Evolutionary conservation across 2,113 vertebrate species (phyloP).

Genomic region (Corythoichthys intestinalis): DNA sequence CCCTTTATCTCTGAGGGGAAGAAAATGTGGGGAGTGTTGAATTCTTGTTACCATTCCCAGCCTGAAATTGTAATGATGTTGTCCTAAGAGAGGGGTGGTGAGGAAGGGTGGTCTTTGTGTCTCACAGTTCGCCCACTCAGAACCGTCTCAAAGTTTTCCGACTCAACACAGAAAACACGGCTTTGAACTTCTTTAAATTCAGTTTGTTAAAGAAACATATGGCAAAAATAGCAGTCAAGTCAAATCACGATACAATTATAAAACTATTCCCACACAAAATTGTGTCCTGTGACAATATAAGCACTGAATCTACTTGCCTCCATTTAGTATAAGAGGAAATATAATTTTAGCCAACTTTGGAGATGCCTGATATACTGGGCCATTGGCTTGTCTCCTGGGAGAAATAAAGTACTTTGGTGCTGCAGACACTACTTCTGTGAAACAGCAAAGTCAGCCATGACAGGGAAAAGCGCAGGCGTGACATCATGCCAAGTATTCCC

Average conservation of each 20-base stretch:
- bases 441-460: neutral
- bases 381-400: neutral
- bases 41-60: conserved; percentile 24
- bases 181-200: neutral
- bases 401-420: neutral
- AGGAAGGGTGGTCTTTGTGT: neutral
- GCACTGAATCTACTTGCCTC: too few relatives aligned
- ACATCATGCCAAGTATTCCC: neutral
- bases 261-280: too few relatives aligned
- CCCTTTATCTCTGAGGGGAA: conserved; percentile 5
- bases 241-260: too few relatives aligned
- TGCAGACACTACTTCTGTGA: neutral
- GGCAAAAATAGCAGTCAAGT: too few relatives aligned
- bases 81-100: neutral
- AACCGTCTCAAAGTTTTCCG: neutral
- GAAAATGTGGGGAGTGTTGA: conserved; percentile 10
- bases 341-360: neutral
- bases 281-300: too few relatives aligned
- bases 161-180: neutral
- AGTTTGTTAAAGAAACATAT: neutral
- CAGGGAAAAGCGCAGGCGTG: neutral
- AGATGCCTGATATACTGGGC: conserved; percentile 5
- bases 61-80: conserved; percentile 28
- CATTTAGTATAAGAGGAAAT: neutral
- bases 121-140: neutral